Evolutionary conservation across 2,888 invertebrate genomes (phyloP).

Genomic region (Digitonthophagus gazella): DNA sequence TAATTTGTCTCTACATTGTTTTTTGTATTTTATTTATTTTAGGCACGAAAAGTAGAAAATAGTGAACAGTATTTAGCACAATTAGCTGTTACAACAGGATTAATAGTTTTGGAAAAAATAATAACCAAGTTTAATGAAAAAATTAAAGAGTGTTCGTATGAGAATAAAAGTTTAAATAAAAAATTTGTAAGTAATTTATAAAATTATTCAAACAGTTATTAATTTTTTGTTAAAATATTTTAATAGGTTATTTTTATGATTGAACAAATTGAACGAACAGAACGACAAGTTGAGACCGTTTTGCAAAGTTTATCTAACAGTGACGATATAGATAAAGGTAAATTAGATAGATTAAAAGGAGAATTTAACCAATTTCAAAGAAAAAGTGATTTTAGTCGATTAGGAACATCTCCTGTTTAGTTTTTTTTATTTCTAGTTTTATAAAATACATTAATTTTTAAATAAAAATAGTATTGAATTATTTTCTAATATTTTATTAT

Average conservation of each 20-base stretch:
- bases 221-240: background rate
- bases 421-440: background rate
- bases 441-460: no score
- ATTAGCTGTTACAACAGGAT: slow-evolving; percentile 1
- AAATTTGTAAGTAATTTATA: slow-evolving; percentile 8
- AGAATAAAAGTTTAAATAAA: background rate
- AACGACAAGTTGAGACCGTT: background rate
- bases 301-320: background rate
- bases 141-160: background rate
- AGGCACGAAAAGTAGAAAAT: background rate
- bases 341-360: background rate
- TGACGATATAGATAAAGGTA: background rate
- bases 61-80: slow-evolving; percentile 2
- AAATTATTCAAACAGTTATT: background rate
- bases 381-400: background rate
- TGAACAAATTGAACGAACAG: background rate
- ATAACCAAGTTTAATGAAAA: background rate
- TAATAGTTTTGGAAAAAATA: slow-evolving; percentile 5
- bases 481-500: no score
- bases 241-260: slow-evolving; percentile 5
- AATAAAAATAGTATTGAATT: no score
- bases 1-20: background rate
- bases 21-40: background rate
- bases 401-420: background rate
- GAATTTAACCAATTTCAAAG: background rate